Conservation (phyloP, 2,797 vertebrate species). For the Gallirallus australis region DNA sequence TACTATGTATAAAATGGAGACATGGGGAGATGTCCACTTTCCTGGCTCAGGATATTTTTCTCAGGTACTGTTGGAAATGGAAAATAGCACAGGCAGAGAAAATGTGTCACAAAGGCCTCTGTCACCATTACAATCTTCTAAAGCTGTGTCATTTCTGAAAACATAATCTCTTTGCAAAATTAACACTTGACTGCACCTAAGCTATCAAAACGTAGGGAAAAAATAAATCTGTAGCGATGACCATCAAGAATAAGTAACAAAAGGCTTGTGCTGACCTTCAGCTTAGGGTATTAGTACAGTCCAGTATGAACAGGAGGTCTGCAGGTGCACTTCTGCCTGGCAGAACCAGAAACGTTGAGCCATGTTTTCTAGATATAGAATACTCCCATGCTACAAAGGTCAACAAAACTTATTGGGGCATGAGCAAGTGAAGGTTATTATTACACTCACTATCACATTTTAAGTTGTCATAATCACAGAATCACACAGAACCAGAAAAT, state of each 20-base stretch:
- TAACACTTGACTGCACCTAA: neutral
- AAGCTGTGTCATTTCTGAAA: neutral
- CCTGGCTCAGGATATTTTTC: neutral
- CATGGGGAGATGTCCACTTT: neutral
- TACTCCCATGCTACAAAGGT: neutral
- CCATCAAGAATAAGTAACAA: neutral
- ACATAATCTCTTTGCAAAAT: neutral
- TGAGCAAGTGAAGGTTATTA: neutral
- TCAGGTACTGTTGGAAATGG: neutral
- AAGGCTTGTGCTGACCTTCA: neutral
- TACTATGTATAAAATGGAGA: neutral
- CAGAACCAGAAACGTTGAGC: neutral
- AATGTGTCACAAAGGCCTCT: neutral
- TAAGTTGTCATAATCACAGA: neutral
- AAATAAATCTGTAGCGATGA: neutral
- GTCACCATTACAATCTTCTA: neutral
- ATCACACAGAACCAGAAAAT: no score
- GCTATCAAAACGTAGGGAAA: neutral
- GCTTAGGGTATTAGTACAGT: neutral
- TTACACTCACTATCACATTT: neutral
- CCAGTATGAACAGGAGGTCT: neutral
- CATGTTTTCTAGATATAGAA: neutral
- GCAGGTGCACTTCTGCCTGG: neutral
- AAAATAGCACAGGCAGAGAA: neutral
- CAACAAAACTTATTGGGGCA: neutral